Percentiles rank a stretch among this genome's conserved stretches.
Conservation (phyloP, 2,113 vertebrate species). For the Irena cyanogastra region DNA sequence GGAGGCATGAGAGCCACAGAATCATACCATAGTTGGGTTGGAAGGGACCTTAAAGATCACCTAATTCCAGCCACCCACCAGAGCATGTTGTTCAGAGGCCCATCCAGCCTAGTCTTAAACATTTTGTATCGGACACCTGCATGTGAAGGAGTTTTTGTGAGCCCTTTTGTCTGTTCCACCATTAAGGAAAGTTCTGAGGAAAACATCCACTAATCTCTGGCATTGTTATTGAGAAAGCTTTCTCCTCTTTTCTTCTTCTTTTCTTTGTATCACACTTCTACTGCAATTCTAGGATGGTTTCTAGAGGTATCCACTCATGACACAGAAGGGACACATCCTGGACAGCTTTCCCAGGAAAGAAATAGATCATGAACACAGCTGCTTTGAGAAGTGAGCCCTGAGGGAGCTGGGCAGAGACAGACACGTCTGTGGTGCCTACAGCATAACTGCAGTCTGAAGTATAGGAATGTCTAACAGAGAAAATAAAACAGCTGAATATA, state of each 20-base stretch:
- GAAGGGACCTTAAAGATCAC: background rate
- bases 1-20: background rate
- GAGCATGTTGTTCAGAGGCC: background rate
- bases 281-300: background rate
- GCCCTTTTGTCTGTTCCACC: background rate
- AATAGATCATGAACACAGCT: background rate
- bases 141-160: accelerated
- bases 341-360: background rate
- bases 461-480: background rate
- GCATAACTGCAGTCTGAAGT: background rate
- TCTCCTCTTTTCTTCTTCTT: background rate
- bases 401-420: background rate
- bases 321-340: background rate
- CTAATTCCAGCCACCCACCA: background rate
- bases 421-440: background rate
- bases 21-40: background rate
- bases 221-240: background rate
- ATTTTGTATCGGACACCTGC: background rate
- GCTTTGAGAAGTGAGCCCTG: background rate
- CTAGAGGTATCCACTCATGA: background rate
- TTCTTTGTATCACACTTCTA: background rate
- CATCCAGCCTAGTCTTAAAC: background rate
- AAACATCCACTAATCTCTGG: background rate
- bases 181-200: background rate
- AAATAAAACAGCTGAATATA: background rate